A percentile compares a stretch with the other conserved stretches of the same genome.
Evolutionary conservation across 2,797 vertebrate genomes (phyloP).

Genomic region (Neopelma chrysocephalum): DNA sequence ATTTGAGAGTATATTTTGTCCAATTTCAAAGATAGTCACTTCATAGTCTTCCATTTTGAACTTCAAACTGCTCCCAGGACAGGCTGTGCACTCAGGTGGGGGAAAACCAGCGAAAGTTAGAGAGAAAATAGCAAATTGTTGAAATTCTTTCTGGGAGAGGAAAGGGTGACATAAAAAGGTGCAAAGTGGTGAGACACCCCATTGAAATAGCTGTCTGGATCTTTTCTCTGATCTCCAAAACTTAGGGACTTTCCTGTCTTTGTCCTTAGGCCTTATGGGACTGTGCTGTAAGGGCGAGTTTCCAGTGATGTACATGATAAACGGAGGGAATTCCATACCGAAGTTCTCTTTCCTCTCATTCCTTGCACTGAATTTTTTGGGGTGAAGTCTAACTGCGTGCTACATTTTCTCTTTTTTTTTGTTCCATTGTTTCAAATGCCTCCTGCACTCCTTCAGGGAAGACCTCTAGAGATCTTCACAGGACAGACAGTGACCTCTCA

Average conservation of each 20-base stretch:
- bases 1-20: neutral
- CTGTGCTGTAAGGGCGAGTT: neutral
- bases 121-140: neutral
- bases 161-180: neutral
- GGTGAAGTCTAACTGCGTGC: neutral
- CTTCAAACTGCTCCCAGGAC: neutral
- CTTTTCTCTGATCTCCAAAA: neutral
- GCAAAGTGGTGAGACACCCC: neutral
- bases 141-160: neutral
- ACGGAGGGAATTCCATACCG: neutral
- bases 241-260: neutral
- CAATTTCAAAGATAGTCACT: neutral
- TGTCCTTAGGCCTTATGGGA: neutral
- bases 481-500: constrained; percentile 43
- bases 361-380: neutral
- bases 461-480: neutral
- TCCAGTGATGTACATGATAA: neutral
- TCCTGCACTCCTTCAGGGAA: neutral
- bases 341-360: neutral
- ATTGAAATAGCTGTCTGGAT: neutral
- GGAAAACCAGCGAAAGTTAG: neutral
- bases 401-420: neutral
- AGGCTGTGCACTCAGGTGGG: neutral
- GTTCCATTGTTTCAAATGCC: constrained; percentile 22
- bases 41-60: neutral